phyloP scores from a whole-genome alignment of 2,888 invertebrate genomes.

The Acheta domesticus region DNA sequence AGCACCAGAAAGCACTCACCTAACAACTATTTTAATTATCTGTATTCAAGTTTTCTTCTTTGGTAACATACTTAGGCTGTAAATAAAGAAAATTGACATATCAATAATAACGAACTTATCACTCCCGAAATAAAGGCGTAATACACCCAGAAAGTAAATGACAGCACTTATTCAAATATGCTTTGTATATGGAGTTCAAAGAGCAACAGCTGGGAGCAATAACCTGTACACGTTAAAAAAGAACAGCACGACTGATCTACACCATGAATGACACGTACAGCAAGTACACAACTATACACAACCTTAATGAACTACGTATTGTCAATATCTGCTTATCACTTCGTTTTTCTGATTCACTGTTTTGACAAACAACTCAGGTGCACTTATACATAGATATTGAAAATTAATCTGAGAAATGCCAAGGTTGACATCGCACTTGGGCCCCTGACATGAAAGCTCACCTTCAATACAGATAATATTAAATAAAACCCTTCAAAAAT shows the following conservation, averaged over 20 bases:
- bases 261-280: not conserved
- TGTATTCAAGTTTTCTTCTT: not conserved
- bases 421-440: not conserved
- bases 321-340: conserved; percentile 6
- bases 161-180: not conserved
- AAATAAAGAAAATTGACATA: not conserved
- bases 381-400: not conserved
- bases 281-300: not conserved
- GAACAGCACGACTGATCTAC: not conserved
- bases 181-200: not conserved
- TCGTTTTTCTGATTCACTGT: conserved; percentile 6
- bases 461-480: not conserved
- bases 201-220: conserved; percentile 18
- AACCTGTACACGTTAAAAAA: not conserved
- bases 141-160: not conserved
- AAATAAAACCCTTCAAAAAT: not conserved
- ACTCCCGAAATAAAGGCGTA: not conserved
- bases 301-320: not conserved
- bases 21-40: not conserved
- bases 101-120: not conserved
- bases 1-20: not conserved
- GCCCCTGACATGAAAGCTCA: not conserved
- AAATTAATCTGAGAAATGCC: not conserved
- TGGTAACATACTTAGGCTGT: not conserved
- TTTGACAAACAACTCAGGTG: conserved; percentile 5